These are phyloP conservation scores for Drosophila ficusphila DNA, from an alignment of 1,140 invertebrate species.

Conservation along the genomic window DNA sequence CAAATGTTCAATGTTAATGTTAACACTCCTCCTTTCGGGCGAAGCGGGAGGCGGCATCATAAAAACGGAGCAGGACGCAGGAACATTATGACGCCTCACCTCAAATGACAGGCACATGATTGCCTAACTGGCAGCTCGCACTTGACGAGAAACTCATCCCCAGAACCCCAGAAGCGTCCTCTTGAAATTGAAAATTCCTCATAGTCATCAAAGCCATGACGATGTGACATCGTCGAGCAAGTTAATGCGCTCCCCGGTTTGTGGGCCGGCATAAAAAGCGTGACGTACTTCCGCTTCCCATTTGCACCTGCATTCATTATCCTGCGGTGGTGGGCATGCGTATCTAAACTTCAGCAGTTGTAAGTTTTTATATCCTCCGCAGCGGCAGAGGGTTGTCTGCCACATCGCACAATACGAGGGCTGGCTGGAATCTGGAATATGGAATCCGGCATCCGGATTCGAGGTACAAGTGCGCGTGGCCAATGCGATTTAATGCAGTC, in stretches of 20 bases:
- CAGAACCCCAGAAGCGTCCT: conserved; percentile 20
- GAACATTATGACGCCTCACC: conserved; percentile 74
- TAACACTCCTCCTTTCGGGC: conserved; percentile 29
- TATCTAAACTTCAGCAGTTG: conserved; percentile 69
- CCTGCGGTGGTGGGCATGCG: conserved; percentile 62
- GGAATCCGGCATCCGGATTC: conserved; percentile 7
- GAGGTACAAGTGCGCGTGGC: conserved; percentile 71
- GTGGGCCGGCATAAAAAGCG: conserved; percentile 60
- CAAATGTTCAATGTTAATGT: conserved; percentile 80
- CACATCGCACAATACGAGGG: conserved; percentile 1
- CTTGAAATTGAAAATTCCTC: conserved; percentile 79
- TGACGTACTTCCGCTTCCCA: conserved; percentile 77
- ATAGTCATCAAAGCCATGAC: conserved; percentile 62
- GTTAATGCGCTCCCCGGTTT: conserved; percentile 26
- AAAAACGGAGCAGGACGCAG: conserved; percentile 58
- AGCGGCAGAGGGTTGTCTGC: conserved; percentile 12
- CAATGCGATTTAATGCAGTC: conserved; percentile 77
- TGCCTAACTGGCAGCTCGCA: conserved; percentile 59
- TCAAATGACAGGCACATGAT: conserved; percentile 69
- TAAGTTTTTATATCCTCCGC: conserved; percentile 62
- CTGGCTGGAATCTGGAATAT: conserved; percentile 7
- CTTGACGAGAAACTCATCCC: conserved; percentile 37
- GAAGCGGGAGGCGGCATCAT: conserved; percentile 38
- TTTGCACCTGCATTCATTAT: conserved; percentile 81
- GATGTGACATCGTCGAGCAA: conserved; percentile 33